Conservation (phyloP, 2,113 vertebrate genomes). For the Scolopax mira region DNA sequence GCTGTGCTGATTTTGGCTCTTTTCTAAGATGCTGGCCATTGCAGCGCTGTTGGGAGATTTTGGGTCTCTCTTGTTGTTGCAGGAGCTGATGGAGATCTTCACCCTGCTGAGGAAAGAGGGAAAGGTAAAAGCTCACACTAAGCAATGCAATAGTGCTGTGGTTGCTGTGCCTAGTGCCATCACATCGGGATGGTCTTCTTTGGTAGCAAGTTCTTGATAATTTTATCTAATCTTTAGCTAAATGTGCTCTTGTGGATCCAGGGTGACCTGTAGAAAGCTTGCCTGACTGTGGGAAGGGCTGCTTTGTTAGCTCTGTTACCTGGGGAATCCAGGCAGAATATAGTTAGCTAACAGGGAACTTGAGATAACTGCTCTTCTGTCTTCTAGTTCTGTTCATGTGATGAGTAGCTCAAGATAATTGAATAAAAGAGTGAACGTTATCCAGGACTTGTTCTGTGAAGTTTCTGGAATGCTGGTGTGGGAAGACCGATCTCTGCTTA, state of each 20-base stretch:
- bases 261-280: not conserved
- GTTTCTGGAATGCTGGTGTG: not conserved
- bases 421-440: not conserved
- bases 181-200: not conserved
- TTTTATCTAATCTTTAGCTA: not conserved
- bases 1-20: not conserved
- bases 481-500: not conserved
- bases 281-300: not conserved
- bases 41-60: not conserved
- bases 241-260: not conserved
- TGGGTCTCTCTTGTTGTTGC: not conserved
- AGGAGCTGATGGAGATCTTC: not conserved
- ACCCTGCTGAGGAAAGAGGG: not conserved
- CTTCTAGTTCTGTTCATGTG: not conserved
- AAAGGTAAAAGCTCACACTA: not conserved
- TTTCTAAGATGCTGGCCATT: not conserved
- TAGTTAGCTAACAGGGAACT: not conserved
- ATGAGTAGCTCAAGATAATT: not conserved
- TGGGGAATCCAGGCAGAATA: not conserved
- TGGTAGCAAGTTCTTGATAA: not conserved
- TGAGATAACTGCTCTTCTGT: not conserved
- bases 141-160: not conserved
- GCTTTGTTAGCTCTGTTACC: not conserved
- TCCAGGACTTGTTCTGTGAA: not conserved
- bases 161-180: fast-evolving